Evolutionary conservation across 2,888 invertebrate genomes (phyloP), one percentile per base, ranked within the genome.

Genomic region (Malthinus flaveolus): DNA sequence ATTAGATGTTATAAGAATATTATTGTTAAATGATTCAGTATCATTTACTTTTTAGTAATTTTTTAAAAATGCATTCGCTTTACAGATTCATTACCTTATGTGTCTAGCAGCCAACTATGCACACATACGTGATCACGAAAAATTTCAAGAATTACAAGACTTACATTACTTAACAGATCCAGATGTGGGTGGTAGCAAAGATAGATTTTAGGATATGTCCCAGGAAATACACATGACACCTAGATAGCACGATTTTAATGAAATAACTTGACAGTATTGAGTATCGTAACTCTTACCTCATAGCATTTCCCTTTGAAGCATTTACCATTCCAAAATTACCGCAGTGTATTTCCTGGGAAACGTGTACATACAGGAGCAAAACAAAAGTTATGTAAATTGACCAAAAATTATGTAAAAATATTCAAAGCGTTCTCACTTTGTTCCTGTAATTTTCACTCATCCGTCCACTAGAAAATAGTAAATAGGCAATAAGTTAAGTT

Each of bases 41-140:
- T n/a, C n/a, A n/a, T n/a, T n/a, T n/a, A n/a, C n/a, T n/a, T n/a
- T n/a, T n/a, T 44, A 33, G 55, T 12, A 37, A 54, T 37, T 56
- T 37, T 23, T 23, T n/a, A n/a, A n/a, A n/a, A n/a, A n/a, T n/a
- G n/a, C n/a, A 47, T 59, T 57, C 56, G 51, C 48, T 59, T 74
- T 73, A 10, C 67, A 85, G 82, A 75, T 95, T 12, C 95, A 97
- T 75, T 97, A 95, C 76, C 80, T 97, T 68, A 95, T 96, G 92
- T 96, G 96, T 75, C 81, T 97, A 56, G 88, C 96, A 0, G 95
- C 97, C 0, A 97, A 97, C 76, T 97, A 96, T 75, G 95, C 96
- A 7, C 96, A 96, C 73, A 95, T 97, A 69, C 84, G 95, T 56
- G 96, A 95, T 72, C 95, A 95, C 73, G 94, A 94, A 74, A 95